These are phyloP conservation scores for Sceloporus tristichus DNA, from an alignment of 2,113 vertebrate genomes.

Conservation along the genomic window DNA sequence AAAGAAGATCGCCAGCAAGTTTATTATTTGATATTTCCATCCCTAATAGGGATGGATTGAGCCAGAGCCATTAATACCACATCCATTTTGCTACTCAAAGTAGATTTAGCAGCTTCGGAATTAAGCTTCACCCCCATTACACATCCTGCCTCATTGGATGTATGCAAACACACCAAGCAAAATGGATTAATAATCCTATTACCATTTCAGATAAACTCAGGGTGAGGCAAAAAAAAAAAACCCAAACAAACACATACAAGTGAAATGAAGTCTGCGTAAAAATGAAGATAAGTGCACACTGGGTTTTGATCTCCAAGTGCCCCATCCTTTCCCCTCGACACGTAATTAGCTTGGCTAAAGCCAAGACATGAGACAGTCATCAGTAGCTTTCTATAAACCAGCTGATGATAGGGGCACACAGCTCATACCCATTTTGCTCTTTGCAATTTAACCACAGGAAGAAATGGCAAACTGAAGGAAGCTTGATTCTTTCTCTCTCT, in stretches of 20 bases:
- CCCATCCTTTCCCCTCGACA: constrained; percentile 19
- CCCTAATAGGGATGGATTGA: constrained; percentile 36
- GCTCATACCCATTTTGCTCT: rapidly evolving
- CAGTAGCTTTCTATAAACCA: rapidly evolving
- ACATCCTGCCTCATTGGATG: constrained; percentile 63
- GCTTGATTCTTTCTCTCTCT: background rate
- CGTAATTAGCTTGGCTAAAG: constrained; percentile 53
- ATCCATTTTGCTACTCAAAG: constrained; percentile 43
- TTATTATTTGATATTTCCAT: background rate
- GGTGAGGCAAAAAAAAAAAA: background rate
- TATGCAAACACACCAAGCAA: constrained; percentile 62
- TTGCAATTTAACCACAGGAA: background rate
- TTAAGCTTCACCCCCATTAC: constrained; percentile 54
- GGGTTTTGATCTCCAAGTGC: constrained; percentile 58
- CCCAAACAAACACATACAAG: constrained; percentile 43
- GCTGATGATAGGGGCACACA: background rate
- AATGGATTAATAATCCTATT: constrained; percentile 74
- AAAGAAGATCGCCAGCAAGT: background rate
- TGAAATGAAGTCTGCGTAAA: constrained; percentile 63
- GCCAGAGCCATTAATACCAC: constrained; percentile 41
- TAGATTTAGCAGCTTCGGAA: constrained; percentile 44
- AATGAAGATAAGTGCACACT: constrained; percentile 57
- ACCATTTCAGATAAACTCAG: constrained; percentile 69
- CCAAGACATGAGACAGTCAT: background rate
- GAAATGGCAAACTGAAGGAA: constrained; percentile 29